A percentile compares a stretch with the other conserved stretches of the same genome.
phyloP scores from a whole-genome alignment of 2,797 vertebrate species.

The Choloepus didactylus region DNA sequence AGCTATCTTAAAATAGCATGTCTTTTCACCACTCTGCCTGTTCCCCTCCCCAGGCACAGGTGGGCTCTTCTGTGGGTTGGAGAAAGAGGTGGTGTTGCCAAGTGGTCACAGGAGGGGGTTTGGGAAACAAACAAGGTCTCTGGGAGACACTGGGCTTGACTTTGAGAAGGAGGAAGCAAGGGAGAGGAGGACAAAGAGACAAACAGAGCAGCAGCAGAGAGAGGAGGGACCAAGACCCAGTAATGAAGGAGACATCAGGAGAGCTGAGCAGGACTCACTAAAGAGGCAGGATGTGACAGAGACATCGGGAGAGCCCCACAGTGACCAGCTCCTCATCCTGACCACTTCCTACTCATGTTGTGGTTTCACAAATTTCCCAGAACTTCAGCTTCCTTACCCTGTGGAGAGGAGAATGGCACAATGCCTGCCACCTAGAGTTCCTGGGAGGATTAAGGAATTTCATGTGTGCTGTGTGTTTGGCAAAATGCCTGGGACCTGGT shows the following conservation, averaged over 20 bases:
- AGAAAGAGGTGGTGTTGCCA: not conserved
- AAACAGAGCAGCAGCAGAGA: not conserved
- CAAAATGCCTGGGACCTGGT: not conserved
- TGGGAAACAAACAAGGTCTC: not conserved
- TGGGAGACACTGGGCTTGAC: not conserved
- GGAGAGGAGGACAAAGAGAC: not conserved
- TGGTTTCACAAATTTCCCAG: not conserved
- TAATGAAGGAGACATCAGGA: not conserved
- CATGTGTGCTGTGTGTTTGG: not conserved
- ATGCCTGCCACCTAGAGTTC: too few relatives aligned
- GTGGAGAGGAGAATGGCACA: too few relatives aligned
- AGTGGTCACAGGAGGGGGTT: too few relatives aligned
- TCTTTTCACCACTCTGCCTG: not conserved
- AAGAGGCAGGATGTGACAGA: not conserved
- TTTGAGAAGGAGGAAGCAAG: not conserved
- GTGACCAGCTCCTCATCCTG: not conserved
- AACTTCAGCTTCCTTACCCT: not conserved
- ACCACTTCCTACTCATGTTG: not conserved
- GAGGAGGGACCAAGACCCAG: not conserved
- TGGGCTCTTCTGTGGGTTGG: not conserved
- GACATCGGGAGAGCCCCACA: too few relatives aligned
- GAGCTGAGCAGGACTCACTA: not conserved
- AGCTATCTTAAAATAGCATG: not conserved
- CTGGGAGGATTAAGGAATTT: not conserved
- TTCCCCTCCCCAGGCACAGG: not conserved